Conservation (phyloP, 2,888 invertebrate genomes). For the Chloroclystis v-ata region DNA sequence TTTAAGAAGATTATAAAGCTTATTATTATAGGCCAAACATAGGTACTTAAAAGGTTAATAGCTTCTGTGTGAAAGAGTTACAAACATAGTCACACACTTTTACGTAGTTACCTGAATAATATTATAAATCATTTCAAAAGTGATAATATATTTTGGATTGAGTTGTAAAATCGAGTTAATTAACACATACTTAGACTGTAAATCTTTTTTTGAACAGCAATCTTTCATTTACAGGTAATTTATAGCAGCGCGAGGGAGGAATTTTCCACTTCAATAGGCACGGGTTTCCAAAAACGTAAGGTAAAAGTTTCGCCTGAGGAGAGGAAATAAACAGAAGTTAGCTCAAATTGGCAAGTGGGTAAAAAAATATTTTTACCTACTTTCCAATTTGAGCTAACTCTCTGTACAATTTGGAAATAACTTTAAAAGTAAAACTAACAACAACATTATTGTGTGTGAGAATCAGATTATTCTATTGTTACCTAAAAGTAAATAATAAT, state of each 20-base stretch:
- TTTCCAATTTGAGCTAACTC: neutral
- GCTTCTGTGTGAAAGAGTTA: too few species aligned
- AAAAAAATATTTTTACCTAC: conserved; percentile 28
- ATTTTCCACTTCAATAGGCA: conserved; percentile 31
- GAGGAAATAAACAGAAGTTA: conserved; percentile 43
- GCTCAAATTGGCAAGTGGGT: conserved; percentile 40
- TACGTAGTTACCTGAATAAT: too few species aligned
- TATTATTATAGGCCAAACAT: too few species aligned
- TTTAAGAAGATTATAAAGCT: too few species aligned
- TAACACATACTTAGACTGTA: conserved; percentile 13
- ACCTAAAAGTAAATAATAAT: too few species aligned
- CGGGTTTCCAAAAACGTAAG: conserved; percentile 35
- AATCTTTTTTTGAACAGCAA: conserved; percentile 29
- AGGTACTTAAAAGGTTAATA: too few species aligned
- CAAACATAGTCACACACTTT: too few species aligned
- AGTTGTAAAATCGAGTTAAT: conserved; percentile 26
- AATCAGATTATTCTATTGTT: too few species aligned
- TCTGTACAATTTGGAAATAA: too few species aligned
- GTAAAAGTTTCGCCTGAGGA: conserved; percentile 37
- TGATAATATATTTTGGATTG: conserved; percentile 24
- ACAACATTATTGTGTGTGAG: too few species aligned
- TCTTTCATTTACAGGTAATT: conserved; percentile 47
- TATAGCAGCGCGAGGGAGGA: conserved; percentile 25
- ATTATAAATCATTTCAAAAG: conserved; percentile 15
- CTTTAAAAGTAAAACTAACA: too few species aligned